These are phyloP conservation scores for Apis cerana DNA, from an alignment of 1,140 invertebrate genomes.

Conservation along the genomic window DNA sequence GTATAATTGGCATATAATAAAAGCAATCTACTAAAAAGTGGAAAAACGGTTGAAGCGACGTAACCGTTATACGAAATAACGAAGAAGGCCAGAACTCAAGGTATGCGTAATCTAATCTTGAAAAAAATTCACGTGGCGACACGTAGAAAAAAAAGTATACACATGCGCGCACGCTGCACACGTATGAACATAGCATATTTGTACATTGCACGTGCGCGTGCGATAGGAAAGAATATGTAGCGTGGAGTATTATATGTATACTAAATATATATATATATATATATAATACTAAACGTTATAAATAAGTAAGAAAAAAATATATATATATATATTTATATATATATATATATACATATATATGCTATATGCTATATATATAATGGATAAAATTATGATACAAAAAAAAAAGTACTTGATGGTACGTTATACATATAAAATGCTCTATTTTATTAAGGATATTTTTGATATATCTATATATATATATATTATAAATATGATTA, in stretches of 20 bases:
- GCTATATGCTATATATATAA: slow-evolving; percentile 54
- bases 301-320: slow-evolving; percentile 10
- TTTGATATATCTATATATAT: slow-evolving; percentile 81
- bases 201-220: background rate
- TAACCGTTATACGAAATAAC: background rate
- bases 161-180: background rate
- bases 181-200: background rate
- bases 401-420: slow-evolving; percentile 72
- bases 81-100: slow-evolving; percentile 23
- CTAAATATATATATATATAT: slow-evolving; percentile 47
- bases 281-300: slow-evolving; percentile 53
- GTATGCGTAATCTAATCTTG: slow-evolving; percentile 35
- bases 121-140: slow-evolving; percentile 40
- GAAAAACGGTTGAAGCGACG: background rate
- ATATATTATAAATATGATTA: slow-evolving; percentile 66
- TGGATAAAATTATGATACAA: slow-evolving; percentile 70
- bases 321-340: background rate
- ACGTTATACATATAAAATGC: slow-evolving; percentile 77
- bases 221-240: slow-evolving; percentile 32
- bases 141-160: slow-evolving; percentile 11
- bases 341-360: slow-evolving; percentile 37
- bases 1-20: background rate
- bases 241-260: slow-evolving; percentile 54
- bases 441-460: slow-evolving; percentile 82
- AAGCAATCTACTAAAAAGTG: background rate